Percentiles rank a stretch among this genome's conserved stretches.
phyloP scores from a whole-genome alignment of 2,888 invertebrate species.

The Athrips mouffetella region DNA sequence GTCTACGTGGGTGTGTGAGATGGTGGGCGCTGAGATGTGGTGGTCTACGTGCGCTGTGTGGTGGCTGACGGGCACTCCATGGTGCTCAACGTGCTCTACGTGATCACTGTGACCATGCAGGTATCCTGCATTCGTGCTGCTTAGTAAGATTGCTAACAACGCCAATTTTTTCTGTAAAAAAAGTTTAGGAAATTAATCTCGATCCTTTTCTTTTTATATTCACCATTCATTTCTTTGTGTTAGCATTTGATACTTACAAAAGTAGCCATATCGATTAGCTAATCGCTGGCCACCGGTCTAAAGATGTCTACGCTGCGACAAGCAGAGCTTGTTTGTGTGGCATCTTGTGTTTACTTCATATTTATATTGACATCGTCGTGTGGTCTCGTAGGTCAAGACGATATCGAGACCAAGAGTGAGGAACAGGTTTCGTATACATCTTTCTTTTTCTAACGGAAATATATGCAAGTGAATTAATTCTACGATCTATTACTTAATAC shows the following conservation, averaged over 20 bases:
- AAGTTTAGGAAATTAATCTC: slow-evolving; percentile 8
- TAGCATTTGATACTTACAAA: slow-evolving; percentile 55
- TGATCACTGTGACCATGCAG: slow-evolving; percentile 48
- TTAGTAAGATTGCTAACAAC: slow-evolving; percentile 63
- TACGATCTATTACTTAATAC: slow-evolving; percentile 57
- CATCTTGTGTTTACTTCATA: slow-evolving; percentile 54
- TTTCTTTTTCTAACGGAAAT: slow-evolving; percentile 67
- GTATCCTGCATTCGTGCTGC: slow-evolving; percentile 56
- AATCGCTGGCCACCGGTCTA: slow-evolving; percentile 67
- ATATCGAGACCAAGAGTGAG: slow-evolving; percentile 51
- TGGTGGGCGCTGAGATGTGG: slow-evolving; percentile 12
- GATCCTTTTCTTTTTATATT: neutral
- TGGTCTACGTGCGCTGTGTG: slow-evolving; percentile 27
- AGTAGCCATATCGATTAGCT: slow-evolving; percentile 72
- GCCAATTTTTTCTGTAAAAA: slow-evolving; percentile 63
- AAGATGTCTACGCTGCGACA: slow-evolving; percentile 60
- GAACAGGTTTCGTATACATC: slow-evolving; percentile 54
- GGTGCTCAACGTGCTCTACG: slow-evolving; percentile 19
- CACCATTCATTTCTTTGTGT: neutral
- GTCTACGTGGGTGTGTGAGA: slow-evolving; percentile 19
- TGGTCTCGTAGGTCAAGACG: slow-evolving; percentile 41
- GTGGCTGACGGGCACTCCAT: no score
- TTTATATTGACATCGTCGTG: slow-evolving; percentile 62
- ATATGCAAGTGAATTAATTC: slow-evolving; percentile 58
- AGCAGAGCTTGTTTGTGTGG: slow-evolving; percentile 64